Evolutionary conservation across 2,797 vertebrate genomes (phyloP), one percentile per base, ranked within the genome.

Genomic region (Clangula hyemalis): DNA sequence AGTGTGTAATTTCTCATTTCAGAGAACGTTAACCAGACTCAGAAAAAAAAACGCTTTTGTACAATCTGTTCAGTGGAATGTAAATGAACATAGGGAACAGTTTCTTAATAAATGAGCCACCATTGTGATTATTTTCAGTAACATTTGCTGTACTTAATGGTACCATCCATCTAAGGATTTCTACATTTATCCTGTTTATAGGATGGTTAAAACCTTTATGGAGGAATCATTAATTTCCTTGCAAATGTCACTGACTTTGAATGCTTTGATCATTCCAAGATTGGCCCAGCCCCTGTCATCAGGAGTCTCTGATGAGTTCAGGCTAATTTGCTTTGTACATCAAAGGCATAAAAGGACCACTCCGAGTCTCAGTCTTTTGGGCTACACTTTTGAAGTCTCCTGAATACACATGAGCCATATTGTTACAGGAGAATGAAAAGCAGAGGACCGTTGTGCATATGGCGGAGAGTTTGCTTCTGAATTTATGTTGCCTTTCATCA

Each of bases 251-350:
- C 96, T 96, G 96, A 94, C 94, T 97, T 96, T 77, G 95, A 96
- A 94, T 91, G 91, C 98, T 98, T 98, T 98, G 98, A 98, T 98
- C 98, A 95, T 75, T 76, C 14, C 53, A 97, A 98, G 96, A 97
- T 98, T 97, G 97, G 96, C 97, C 97, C 97, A 97, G 85, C 96
- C 97, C 94, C 91, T 98, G 97, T 98, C 97, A 98, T 97, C 93
- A 84, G 94, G 82, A 91, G 96, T 97, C 98, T 97, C 98, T 95
- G 94, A 97, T 97, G 97, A 97, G 95, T 98, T 98, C 96, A 90
- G 96, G 49, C 94, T 97, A 97, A 97, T 98, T 97, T 98, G 89
- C 97, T 98, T 98, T 98, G 95, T 97, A 98, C 97, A 97, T 98
- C 98, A 98, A 98, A 98, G 97, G 86, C 97, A 96, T 97, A 39